These are phyloP conservation scores for Probaryconus sp. DNA, from an alignment of 1,140 invertebrate species.

Conservation along the genomic window DNA sequence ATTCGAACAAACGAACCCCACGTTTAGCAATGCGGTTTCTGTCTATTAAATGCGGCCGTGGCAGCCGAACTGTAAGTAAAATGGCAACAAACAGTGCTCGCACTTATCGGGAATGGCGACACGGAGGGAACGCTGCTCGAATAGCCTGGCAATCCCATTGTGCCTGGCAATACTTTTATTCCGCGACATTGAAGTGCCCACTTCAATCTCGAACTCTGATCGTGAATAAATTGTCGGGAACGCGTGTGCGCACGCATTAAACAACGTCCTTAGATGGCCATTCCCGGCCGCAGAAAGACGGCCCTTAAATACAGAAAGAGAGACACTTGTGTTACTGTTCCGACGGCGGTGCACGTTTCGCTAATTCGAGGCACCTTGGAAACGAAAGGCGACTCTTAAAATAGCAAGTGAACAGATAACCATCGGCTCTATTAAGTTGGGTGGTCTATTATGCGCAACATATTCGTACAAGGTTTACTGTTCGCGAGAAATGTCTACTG, in stretches of 20 bases:
- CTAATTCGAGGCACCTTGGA: slow-evolving; percentile 44
- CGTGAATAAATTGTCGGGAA: slow-evolving; percentile 57
- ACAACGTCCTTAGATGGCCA: slow-evolving; percentile 36
- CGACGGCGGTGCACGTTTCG: slow-evolving; percentile 36
- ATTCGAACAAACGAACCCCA: slow-evolving; percentile 52
- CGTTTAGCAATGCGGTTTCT: slow-evolving; percentile 45
- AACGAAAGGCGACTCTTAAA: slow-evolving; percentile 37
- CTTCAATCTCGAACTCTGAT: slow-evolving; percentile 49
- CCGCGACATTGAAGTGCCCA: slow-evolving; percentile 50
- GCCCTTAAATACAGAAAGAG: slow-evolving; percentile 35
- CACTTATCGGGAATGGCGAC: slow-evolving; percentile 52
- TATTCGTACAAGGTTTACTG: no score
- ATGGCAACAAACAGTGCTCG: slow-evolving; percentile 60
- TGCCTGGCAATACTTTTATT: slow-evolving; percentile 56
- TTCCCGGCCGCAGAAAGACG: slow-evolving; percentile 40
- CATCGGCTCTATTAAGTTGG: slow-evolving; percentile 9
- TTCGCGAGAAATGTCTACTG: no score
- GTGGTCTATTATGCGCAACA: no score
- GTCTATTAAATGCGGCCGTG: slow-evolving; percentile 60
- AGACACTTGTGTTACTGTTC: slow-evolving; percentile 21
- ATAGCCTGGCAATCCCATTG: slow-evolving; percentile 40
- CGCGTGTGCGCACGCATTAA: slow-evolving; percentile 62
- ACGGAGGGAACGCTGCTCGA: slow-evolving; percentile 45
- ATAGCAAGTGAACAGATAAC: slow-evolving; percentile 36
- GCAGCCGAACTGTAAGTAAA: slow-evolving; percentile 62